Evolutionary conservation across 2,113 vertebrate genomes (phyloP), one percentile per base, ranked within the genome.

Genomic region (Ellobius talpinus): DNA sequence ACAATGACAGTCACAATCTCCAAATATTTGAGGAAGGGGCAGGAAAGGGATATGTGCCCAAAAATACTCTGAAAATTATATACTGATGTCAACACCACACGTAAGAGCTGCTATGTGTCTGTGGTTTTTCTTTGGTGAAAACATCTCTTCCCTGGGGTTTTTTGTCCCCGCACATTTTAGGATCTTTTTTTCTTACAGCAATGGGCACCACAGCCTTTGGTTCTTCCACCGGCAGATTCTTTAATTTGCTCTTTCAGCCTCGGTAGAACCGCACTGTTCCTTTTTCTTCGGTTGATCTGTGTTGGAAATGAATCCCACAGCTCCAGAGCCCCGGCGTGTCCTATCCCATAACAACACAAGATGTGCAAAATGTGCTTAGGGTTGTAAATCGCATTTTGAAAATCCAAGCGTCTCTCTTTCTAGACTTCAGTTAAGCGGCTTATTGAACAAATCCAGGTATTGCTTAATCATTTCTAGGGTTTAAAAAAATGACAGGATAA

Each of bases 321-420:
- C 93, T 66, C 79, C 21, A 84, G 79, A 89, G 77, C 90, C 33
- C 47, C 24, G 1, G 96, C 58, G 47, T 74, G 87, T 66, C 90
- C 82, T 77, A 68, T 84, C 96, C 96, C n/a, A 5, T 88, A 96
- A 94, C 95, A 96, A 94, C 70, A 68, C 95, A 96, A 96, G 93
- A 97, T 92, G 97, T 93, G 97, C 94, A 95, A 97, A 97, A 98
- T 97, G 94, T 73, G 95, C 97, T 96, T 97, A 97, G 58, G 95
- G 68, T 93, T 79, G 93, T 94, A 97, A 98, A 97, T 97, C 95
- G 36, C 93, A 95, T 97, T 98, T 87, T 45, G 58, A 93, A 93
- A 98, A 96, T 91, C 90, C 89, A 87, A 89, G 77, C 26, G 0
- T 96, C 93, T 95, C 89, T 95, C 89, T 95, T 85, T 77, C 89